phyloP scores from a whole-genome alignment of 2,113 vertebrate species.

The Phoenicopterus ruber region DNA sequence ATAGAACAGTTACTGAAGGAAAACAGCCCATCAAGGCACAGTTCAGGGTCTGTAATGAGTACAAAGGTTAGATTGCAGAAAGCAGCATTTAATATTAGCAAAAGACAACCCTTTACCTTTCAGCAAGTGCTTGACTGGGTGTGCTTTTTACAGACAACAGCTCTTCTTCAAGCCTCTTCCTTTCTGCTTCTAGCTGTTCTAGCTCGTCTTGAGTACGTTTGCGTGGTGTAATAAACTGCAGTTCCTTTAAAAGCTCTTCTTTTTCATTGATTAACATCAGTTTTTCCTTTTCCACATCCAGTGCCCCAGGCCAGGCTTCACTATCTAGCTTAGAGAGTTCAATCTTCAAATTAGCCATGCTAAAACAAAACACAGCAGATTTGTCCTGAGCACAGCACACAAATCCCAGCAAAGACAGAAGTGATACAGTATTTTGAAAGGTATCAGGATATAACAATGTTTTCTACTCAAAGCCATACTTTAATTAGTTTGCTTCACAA shows the following conservation, averaged over 20 bases:
- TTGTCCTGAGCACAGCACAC: neutral
- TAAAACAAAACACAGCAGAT: conserved; percentile 45
- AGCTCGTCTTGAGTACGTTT: conserved; percentile 75
- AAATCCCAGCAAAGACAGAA: neutral
- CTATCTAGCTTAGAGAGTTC: conserved; percentile 82
- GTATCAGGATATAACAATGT: neutral
- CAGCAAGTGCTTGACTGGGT: conserved; percentile 78
- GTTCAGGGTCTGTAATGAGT: neutral
- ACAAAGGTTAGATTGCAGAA: neutral
- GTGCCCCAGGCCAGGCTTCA: conserved; percentile 80
- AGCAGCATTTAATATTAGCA: neutral
- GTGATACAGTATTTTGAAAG: neutral
- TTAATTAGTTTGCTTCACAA: neutral
- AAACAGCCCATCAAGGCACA: neutral
- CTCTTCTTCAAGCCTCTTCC: conserved; percentile 80
- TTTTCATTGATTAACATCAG: conserved; percentile 84
- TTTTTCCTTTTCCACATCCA: conserved; percentile 83
- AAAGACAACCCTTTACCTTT: conserved; percentile 68
- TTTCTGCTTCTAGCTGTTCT: conserved; percentile 75
- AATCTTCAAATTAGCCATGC: conserved; percentile 86
- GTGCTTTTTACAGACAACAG: conserved; percentile 69
- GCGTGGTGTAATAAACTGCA: conserved; percentile 79
- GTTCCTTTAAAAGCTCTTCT: conserved; percentile 84
- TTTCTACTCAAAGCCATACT: neutral
- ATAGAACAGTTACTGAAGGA: neutral